These are phyloP conservation scores for Ginglymostoma cirratum DNA, from an alignment of 2,113 vertebrate genomes.

Conservation along the genomic window DNA sequence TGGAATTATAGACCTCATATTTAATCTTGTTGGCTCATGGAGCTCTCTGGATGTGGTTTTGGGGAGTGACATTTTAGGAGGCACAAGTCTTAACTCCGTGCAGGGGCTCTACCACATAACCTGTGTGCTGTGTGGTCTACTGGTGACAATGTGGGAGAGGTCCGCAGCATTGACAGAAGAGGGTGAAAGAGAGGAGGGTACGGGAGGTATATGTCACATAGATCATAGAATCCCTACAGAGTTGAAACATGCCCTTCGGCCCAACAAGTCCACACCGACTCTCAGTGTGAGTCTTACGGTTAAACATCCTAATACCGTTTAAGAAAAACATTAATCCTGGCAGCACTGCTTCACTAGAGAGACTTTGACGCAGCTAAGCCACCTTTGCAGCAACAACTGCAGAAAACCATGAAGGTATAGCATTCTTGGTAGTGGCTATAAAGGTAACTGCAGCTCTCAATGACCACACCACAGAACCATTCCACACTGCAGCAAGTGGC, in stretches of 20 bases:
- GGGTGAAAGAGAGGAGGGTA: neutral
- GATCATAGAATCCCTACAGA: neutral
- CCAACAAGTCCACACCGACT: too few relatives aligned
- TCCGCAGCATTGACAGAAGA: neutral
- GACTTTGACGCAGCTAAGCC: neutral
- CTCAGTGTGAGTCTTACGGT: neutral
- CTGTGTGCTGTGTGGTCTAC: neutral
- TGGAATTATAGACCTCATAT: neutral
- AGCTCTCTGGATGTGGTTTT: neutral
- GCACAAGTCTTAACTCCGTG: neutral
- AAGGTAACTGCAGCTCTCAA: neutral
- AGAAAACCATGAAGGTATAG: neutral
- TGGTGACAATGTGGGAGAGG: neutral
- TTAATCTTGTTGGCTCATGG: neutral
- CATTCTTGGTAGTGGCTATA: neutral
- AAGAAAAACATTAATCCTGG: neutral
- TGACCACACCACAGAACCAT: neutral
- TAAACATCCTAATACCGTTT: neutral
- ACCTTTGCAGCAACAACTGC: neutral
- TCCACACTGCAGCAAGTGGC: neutral
- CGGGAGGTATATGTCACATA: neutral
- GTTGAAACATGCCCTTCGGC: too few relatives aligned
- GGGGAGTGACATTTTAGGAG: neutral
- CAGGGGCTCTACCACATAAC: neutral
- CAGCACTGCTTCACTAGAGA: neutral